Percentiles rank a stretch among this genome's conserved stretches.
Evolutionary conservation across 2,888 invertebrate genomes (phyloP).

Genomic region (Perizoma flavofasciatum): DNA sequence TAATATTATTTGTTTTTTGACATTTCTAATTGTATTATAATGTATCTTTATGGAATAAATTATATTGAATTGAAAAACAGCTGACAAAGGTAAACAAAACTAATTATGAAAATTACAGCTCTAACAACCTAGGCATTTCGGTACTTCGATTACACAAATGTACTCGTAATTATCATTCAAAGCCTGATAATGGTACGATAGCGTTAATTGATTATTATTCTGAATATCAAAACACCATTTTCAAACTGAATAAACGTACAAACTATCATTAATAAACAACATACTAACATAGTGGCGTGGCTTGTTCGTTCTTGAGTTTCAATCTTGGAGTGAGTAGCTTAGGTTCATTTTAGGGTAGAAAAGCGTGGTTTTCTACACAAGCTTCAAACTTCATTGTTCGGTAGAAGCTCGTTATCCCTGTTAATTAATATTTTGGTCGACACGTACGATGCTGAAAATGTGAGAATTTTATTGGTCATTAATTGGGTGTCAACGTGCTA

Average conservation of each 20-base stretch:
- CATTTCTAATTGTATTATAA: too few relatives aligned
- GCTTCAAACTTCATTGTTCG: slow-evolving; percentile 29
- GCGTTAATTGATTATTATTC: slow-evolving; percentile 9
- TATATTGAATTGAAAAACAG: too few relatives aligned
- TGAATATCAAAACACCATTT: slow-evolving; percentile 18
- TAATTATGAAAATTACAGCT: neutral
- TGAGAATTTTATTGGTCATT: slow-evolving; percentile 22
- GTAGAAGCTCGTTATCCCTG: slow-evolving; percentile 27
- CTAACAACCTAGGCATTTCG: neutral
- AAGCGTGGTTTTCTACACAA: slow-evolving; percentile 8
- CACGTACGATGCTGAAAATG: slow-evolving; percentile 17
- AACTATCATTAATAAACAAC: slow-evolving; percentile 40
- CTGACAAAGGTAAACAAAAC: neutral
- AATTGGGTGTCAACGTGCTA: slow-evolving; percentile 23
- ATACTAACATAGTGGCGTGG: slow-evolving; percentile 31
- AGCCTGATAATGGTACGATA: slow-evolving; percentile 6
- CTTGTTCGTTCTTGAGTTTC: slow-evolving; percentile 1
- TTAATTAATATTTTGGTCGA: slow-evolving; percentile 28
- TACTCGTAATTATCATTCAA: slow-evolving; percentile 7
- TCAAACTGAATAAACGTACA: slow-evolving; percentile 40
- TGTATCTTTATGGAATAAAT: too few relatives aligned
- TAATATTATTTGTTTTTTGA: too few relatives aligned
- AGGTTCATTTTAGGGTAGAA: slow-evolving; percentile 8
- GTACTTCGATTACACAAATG: slow-evolving; percentile 2
- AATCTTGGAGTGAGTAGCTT: slow-evolving; percentile 4